Evolutionary conservation across 2,113 vertebrate species (phyloP), one percentile per base, ranked within the genome.

Genomic region (Ramphastos sulfuratus): DNA sequence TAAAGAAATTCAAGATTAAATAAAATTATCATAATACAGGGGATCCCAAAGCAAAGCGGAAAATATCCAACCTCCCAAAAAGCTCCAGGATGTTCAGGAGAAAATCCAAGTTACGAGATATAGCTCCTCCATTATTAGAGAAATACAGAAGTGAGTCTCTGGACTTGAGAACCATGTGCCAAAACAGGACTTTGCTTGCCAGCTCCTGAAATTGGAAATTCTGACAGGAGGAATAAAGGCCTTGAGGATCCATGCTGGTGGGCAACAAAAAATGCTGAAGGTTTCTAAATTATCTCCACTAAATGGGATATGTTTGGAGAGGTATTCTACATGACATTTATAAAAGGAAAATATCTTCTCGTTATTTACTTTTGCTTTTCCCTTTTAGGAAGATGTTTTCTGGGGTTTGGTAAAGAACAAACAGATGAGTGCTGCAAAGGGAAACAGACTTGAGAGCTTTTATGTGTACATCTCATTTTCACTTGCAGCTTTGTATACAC

Each of bases 261-360:
- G 74, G 78, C 74, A 95, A 65, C 28, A 77, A 90, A 96, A 61
- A 79, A 54, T 48, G 31, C 31, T 48, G 42, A 85, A 85, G 70
- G 52, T 67, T 97, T 96, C 67, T 72, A 95, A 92, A 88, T 91
- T 44, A 92, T 90, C 94, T 96, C 88, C 85, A 91, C 39, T 91
- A 84, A 92, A 96, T 35, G 59, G 85, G 91, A 69, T 96, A 91
- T 82, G 85, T 96, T 96, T 97, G 95, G 85, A 96, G 95, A 97
- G 92, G 87, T 94, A 92, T 93, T 97, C 96, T 96, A 93, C 93
- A 89, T 92, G 95, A 97, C 82, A 94, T 98, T 97, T 97, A 96
- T 96, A 87, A 96, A 96, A 82, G 69, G 90, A 67, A 93, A 94
- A 97, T 97, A 91, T 93, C 93, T 95, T 93, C 87, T 93, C 93